Conservation (phyloP, 2,113 vertebrate genomes). For the Perca fluviatilis region DNA sequence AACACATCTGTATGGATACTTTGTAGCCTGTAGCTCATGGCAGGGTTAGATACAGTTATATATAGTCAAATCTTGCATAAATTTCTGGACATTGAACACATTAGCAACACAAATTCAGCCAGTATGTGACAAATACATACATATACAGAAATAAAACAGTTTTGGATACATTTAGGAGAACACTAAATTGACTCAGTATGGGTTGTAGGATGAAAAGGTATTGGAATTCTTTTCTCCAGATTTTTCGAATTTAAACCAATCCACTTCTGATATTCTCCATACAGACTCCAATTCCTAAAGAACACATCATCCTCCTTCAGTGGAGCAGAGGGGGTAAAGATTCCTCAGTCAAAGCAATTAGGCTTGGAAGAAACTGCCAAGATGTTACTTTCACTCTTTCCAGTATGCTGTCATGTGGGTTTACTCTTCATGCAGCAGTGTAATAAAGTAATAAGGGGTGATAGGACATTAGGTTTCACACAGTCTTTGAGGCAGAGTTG, state of each 20-base stretch:
- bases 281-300: slow-evolving; percentile 1
- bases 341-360: slow-evolving; percentile 28
- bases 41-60: background rate
- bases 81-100: background rate
- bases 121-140: background rate
- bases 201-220: background rate
- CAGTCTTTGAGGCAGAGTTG: background rate
- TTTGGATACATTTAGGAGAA: background rate
- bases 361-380: slow-evolving; percentile 29
- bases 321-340: slow-evolving; percentile 12
- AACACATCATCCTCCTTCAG: slow-evolving; percentile 30
- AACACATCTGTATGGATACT: slow-evolving; percentile 43
- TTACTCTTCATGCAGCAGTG: slow-evolving; percentile 12
- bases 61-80: slow-evolving; percentile 3
- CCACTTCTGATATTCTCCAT: slow-evolving; percentile 5
- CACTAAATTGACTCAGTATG: background rate
- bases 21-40: slow-evolving; percentile 12
- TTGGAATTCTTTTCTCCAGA: slow-evolving; percentile 9
- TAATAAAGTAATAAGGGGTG: background rate
- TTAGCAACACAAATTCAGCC: slow-evolving; percentile 8
- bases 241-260: slow-evolving; percentile 13
- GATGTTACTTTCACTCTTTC: slow-evolving; percentile 20
- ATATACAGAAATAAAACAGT: background rate
- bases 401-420: slow-evolving; percentile 22
- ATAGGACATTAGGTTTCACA: background rate